A percentile compares a stretch with the other conserved stretches of the same genome.
phyloP scores from a whole-genome alignment of 2,797 vertebrate species.

The Characodon lateralis region DNA sequence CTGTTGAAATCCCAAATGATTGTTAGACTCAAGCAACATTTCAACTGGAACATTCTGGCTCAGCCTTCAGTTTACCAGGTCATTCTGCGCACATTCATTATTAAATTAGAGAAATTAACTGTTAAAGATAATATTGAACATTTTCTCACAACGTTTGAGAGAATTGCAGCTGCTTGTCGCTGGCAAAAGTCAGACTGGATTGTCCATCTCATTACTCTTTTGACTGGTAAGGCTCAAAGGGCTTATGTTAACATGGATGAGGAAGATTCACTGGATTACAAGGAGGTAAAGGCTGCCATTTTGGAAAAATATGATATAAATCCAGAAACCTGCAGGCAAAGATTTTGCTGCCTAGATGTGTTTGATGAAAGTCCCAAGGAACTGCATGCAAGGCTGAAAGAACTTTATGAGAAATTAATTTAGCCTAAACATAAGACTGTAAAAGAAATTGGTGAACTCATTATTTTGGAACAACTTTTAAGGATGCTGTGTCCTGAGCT shows the following conservation, averaged over 20 bases:
- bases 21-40: no score
- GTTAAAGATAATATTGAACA: neutral
- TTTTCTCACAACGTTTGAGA: neutral
- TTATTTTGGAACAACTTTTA: neutral
- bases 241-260: neutral
- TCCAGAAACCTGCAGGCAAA: neutral
- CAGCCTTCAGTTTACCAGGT: no score
- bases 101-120: no score
- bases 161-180: neutral
- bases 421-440: neutral
- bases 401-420: neutral
- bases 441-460: neutral
- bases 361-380: neutral
- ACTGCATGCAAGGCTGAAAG: neutral
- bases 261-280: neutral
- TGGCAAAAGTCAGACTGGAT: neutral
- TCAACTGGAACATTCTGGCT: no score
- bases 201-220: neutral
- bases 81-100: no score
- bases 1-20: no score
- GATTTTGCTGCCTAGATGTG: neutral
- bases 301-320: neutral
- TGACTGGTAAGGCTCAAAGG: neutral
- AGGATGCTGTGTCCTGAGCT: constrained; percentile 2
- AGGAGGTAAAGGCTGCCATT: neutral